Evolutionary conservation across 2,113 vertebrate genomes (phyloP), one percentile per base, ranked within the genome.

Genomic region (Catagonus wagneri): DNA sequence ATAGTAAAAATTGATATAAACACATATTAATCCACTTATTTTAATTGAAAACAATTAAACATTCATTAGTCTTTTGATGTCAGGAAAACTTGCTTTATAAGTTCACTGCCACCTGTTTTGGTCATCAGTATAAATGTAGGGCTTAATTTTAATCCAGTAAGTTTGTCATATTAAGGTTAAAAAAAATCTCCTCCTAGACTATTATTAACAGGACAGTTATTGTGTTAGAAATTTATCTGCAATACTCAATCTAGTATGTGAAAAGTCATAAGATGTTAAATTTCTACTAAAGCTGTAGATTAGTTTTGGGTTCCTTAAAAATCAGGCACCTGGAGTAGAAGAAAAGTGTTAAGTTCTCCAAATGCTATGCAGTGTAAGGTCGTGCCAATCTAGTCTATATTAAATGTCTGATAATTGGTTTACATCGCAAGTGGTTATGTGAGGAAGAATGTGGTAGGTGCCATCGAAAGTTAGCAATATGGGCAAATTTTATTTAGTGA

Each of bases 1-100:
- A 69, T 85, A 23, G 79, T 61, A 85, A 80, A 92, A 89, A 79
- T 93, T 95, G 63, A 81, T 54, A 56, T n/a, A 80, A 92, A 56
- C 29, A 95, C 56, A 52, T 63, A 17, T 75, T 81, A 68, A 36
- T 71, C n/a, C 83, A 65, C 16, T 80, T 76, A 84, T 72, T 89
- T 96, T 78, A 94, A 63, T 63, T 66, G 20, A 88, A 22, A 94
- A 27, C 3, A 85, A 95, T 66, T 72, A 19, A 52, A 2, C 72
- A 84, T 36, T 25, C 29, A 86, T 79, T 93, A 90, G 20, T 69
- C 20, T 65, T 75, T 92, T 72, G 36, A 89, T 92, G 4, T 34
- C 50, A 83, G 23, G 19, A 34, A 54, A 81, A 63, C 22, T 93
- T 39, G 10, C 5, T 68, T 20, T 89, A 76, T 44, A 85, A 76